Conservation (phyloP, 1,140 invertebrate species). For the Tetramorium parvispinum region DNA sequence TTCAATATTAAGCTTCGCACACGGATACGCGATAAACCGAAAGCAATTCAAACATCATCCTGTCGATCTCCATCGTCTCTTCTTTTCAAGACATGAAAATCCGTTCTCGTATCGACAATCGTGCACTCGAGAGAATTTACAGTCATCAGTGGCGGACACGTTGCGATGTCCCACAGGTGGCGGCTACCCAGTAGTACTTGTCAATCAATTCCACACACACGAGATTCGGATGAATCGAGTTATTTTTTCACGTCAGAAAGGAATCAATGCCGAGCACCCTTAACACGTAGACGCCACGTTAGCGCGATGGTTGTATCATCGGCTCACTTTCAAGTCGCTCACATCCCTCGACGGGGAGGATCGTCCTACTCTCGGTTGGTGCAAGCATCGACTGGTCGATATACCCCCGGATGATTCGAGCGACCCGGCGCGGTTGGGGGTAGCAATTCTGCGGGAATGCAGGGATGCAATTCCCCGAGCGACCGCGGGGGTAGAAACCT, state of each 20-base stretch:
- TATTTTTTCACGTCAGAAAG: not conserved
- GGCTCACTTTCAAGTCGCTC: conserved; percentile 53
- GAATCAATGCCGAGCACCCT: not conserved
- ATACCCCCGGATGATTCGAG: conserved; percentile 79
- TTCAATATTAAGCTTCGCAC: not conserved
- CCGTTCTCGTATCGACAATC: conserved; percentile 24
- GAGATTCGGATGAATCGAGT: not conserved
- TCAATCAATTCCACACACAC: not conserved
- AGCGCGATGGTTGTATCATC: not conserved
- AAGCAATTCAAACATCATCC: not conserved
- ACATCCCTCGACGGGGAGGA: conserved; percentile 64
- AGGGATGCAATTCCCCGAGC: conserved; percentile 19
- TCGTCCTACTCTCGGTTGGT: conserved; percentile 78
- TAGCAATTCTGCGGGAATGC: conserved; percentile 65
- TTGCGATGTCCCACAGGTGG: conserved; percentile 72
- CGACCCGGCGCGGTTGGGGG: conserved; percentile 76
- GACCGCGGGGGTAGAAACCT: conserved; percentile 19
- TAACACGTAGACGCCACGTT: conserved; percentile 3
- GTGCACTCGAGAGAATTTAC: conserved; percentile 36
- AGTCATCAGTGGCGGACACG: conserved; percentile 58
- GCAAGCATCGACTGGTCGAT: conserved; percentile 82
- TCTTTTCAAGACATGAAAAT: not conserved
- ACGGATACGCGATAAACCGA: not conserved
- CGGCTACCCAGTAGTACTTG: conserved; percentile 40
- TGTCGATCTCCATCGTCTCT: not conserved